phyloP scores from a whole-genome alignment of 1,140 invertebrate genomes.

The Chlorops oryzae region DNA sequence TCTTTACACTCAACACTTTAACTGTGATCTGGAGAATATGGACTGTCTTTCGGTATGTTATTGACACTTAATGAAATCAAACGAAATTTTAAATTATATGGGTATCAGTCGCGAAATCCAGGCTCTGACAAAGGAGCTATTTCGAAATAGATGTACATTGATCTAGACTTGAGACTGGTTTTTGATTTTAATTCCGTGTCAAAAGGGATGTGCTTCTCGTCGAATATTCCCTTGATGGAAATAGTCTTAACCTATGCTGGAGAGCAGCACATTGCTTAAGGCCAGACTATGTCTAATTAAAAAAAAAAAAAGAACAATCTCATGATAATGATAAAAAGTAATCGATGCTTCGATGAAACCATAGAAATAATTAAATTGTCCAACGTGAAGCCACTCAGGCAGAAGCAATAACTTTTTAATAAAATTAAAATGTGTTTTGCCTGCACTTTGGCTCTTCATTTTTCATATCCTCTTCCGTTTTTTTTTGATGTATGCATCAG shows the following conservation, averaged over 20 bases:
- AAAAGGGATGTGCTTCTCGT: conserved; percentile 2
- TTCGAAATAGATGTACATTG: too few species aligned
- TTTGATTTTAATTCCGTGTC: too few species aligned
- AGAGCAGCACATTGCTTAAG: neutral
- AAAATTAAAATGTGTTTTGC: neutral
- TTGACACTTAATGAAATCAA: too few species aligned
- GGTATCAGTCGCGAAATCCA: too few species aligned
- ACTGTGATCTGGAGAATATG: too few species aligned
- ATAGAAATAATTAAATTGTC: conserved; percentile 14
- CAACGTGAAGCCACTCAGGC: neutral
- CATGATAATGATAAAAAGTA: neutral
- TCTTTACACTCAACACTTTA: too few species aligned
- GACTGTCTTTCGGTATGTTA: too few species aligned
- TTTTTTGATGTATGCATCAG: conserved; percentile 1
- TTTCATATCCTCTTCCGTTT: neutral
- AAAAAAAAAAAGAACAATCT: neutral
- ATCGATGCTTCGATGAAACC: neutral
- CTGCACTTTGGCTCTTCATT: neutral
- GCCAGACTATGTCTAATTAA: conserved; percentile 1
- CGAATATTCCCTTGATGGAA: neutral
- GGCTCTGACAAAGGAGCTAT: too few species aligned
- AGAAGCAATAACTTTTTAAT: neutral
- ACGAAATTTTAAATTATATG: too few species aligned
- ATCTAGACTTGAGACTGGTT: too few species aligned
- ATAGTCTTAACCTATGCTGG: neutral